Evolutionary conservation across 1,140 invertebrate genomes (phyloP), one percentile per base, ranked within the genome.

Genomic region (Octopus sinensis): DNA sequence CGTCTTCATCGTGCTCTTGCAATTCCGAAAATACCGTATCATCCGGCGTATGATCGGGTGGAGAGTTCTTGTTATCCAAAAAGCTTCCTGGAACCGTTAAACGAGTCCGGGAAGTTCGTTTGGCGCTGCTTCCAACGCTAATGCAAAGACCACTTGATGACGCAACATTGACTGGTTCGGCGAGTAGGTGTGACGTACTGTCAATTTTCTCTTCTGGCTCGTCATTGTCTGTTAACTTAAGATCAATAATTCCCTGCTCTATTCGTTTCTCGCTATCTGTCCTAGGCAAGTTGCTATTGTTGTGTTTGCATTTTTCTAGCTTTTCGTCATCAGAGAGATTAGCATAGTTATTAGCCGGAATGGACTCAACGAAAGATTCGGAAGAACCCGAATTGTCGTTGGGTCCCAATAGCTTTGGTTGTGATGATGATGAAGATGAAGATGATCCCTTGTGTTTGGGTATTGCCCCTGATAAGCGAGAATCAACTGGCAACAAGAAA

Each of bases 321-420:
- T 81, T 84, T 51, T 83, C 84, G 78, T 83, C 82, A 83, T 83
- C 84, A 54, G 82, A 83, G 17, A 84, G 80, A 76, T 83, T 83
- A 71, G 79, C 80, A 82, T 80, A 82, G 17, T 82, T 54, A 56
- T 82, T 81, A 80, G 79, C 54, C 83, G 83, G 84, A 80, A 84
- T 84, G 83, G 84, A 81, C 83, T 84, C 82, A 43, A 84, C 79
- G 30, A 83, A 81, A n/a, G 82, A 81, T 53, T 84, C 84, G 9
- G 84, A 82, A 62, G 84, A 84, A 76, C 82, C 79, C 53, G 85
- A 84, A 78, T 83, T 85, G 52, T 81, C 54, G 79, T 84, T 86
- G 17, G 83, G 82, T 13, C 53, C 79, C 54, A 23, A 54, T 12
- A 68, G 62, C 54, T 62, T 62, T 10, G 12, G 79, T 79, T 79